Evolutionary conservation across 2,113 vertebrate genomes (phyloP), one percentile per base, ranked within the genome.

Genomic region (Oxyura jamaicensis): DNA sequence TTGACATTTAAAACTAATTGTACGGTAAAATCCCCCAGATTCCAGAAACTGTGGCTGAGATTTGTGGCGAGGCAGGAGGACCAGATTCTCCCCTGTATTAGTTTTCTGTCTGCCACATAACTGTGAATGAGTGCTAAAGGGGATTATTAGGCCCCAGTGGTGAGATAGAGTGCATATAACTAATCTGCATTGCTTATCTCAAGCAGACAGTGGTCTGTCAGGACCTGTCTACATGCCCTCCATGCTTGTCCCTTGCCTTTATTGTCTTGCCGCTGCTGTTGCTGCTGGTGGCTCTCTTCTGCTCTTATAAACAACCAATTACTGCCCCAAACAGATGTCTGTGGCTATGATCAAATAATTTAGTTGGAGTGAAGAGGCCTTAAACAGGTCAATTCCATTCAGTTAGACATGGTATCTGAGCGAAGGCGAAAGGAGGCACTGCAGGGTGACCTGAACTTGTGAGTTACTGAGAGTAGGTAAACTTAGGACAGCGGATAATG

Each of bases 1-100:
- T 99, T 99, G 98, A 98, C 98, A 99, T 99, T 99, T 98, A 98
- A 98, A 98, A 98, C 98, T 98, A 99, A 99, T 98, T 98, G 98
- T 98, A 98, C 97, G 96, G 98, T 96, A 93, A 98, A 98, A 98
- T 98, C 97, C 94, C 81, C 60, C 87, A 5, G 95, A 98, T 98
- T 98, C 97, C 97, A 96, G 96, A 97, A 98, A 93, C 97, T 56
- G 91, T 85, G 95, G 96, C 96, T 97, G 81, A 98, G 98, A 98
- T 98, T 98, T 97, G 98, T 95, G 69, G 96, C 20, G 10, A 97
- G 95, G 91, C 95, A 89, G 91, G 62, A 90, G 94, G 96, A 97
- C 96, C 91, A 90, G 81, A 97, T 91, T 96, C 94, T 58, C 33
- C 88, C 93, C 97, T 79, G 92, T 95, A 98, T 98, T 97, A 97